These are phyloP conservation scores for Carcinoscorpius rotundicauda DNA, from an alignment of 1,140 invertebrate genomes.

Conservation along the genomic window DNA sequence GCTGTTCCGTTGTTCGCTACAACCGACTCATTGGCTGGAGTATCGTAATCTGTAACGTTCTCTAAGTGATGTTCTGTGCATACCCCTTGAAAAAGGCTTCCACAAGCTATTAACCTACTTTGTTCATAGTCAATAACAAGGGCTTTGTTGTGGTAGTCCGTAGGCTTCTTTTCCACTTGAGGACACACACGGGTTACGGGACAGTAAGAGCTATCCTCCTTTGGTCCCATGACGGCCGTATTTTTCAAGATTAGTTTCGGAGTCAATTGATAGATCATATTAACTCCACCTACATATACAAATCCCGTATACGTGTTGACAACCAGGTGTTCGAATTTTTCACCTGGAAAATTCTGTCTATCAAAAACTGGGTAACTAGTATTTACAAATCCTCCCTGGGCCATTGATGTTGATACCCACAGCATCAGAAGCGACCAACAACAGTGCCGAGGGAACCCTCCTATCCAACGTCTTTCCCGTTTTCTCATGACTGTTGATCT, in stretches of 20 bases:
- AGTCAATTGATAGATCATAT: conserved; percentile 82
- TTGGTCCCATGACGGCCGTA: conserved; percentile 72
- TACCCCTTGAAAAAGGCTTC: conserved; percentile 68
- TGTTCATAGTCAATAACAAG: conserved; percentile 86
- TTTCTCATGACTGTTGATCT: too few species aligned
- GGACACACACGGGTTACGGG: conserved; percentile 51
- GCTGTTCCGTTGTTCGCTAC: conserved; percentile 89
- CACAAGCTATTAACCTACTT: conserved; percentile 81
- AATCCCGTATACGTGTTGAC: conserved; percentile 83
- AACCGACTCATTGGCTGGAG: conserved; percentile 69
- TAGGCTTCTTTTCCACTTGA: conserved; percentile 51
- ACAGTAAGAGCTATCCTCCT: conserved; percentile 77
- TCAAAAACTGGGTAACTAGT: too few species aligned
- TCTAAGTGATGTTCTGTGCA: conserved; percentile 77
- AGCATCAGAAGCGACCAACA: too few species aligned
- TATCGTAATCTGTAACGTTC: conserved; percentile 69
- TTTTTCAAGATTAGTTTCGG: conserved; percentile 65
- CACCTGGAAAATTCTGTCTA: not conserved
- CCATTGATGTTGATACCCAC: too few species aligned
- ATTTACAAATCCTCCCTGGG: too few species aligned
- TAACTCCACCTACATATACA: conserved; percentile 86
- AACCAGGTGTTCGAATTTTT: conserved; percentile 57
- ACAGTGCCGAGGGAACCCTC: too few species aligned
- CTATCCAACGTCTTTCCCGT: too few species aligned
- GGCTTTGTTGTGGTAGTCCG: conserved; percentile 91